Evolutionary conservation across 2,113 vertebrate species (phyloP).

Genomic region (Perca fluviatilis): DNA sequence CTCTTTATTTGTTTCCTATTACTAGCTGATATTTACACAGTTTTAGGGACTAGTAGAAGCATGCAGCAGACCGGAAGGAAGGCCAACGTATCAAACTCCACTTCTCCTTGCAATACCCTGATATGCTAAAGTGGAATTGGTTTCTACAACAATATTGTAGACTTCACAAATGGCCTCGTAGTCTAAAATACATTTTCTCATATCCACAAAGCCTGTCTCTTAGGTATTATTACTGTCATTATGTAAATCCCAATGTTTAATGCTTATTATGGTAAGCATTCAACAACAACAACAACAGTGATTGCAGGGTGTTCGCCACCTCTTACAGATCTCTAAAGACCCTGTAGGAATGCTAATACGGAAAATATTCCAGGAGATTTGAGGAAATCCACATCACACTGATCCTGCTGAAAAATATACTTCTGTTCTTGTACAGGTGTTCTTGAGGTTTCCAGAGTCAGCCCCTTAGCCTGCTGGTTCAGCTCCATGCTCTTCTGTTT

Average conservation of each 20-base stretch:
- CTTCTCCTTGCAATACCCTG: background rate
- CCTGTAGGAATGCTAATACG: background rate
- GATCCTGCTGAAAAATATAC: background rate
- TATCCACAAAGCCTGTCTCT: background rate
- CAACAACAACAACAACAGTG: constrained; percentile 2
- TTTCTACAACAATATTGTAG: background rate
- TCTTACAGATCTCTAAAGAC: background rate
- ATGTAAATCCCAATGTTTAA: background rate
- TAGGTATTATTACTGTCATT: background rate
- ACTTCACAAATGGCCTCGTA: background rate
- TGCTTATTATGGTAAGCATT: background rate
- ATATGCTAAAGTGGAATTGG: background rate
- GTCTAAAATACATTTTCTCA: background rate
- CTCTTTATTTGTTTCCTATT: background rate
- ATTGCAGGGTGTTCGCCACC: background rate
- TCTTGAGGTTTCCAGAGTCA: constrained; percentile 85
- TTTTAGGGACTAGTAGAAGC: background rate
- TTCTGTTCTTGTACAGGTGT: constrained; percentile 85
- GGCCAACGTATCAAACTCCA: background rate
- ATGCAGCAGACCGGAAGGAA: background rate
- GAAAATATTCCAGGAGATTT: background rate
- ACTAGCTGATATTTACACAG: constrained; percentile 40
- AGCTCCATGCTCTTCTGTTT: constrained; percentile 98
- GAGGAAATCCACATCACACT: background rate
- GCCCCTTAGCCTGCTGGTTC: constrained; percentile 96